phyloP scores from a whole-genome alignment of 2,797 vertebrate genomes.

The Platalea minor region DNA sequence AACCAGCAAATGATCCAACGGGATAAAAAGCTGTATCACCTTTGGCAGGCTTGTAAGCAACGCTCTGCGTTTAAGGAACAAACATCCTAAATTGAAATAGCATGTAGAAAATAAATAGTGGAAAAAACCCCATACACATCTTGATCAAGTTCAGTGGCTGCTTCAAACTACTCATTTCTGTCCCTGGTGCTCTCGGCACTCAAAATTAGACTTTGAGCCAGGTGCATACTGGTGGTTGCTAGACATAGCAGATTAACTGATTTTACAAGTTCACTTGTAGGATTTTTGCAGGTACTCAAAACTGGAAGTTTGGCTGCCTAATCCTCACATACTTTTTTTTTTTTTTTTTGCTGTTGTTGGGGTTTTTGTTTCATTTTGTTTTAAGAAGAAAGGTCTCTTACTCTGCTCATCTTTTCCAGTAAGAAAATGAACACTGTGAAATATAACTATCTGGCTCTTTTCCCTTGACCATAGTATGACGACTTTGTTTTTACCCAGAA shows the following conservation, averaged over 20 bases:
- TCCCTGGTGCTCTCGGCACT: not conserved
- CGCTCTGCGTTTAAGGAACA: not conserved
- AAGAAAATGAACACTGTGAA: not conserved
- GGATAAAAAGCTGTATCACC: not conserved
- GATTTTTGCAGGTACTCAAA: not conserved
- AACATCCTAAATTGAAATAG: not conserved
- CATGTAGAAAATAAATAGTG: not conserved
- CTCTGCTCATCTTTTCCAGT: not conserved
- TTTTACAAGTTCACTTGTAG: not conserved
- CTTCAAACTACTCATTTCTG: not conserved
- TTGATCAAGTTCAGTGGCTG: not conserved
- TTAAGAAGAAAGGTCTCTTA: not conserved
- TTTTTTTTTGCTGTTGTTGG: too few relatives aligned
- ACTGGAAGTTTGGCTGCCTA: not conserved
- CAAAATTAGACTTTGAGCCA: not conserved
- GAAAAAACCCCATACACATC: not conserved
- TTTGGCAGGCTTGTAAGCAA: not conserved
- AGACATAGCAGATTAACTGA: not conserved
- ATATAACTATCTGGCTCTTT: not conserved
- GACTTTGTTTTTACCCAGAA: not conserved
- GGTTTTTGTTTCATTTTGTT: not conserved
- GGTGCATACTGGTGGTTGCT: not conserved
- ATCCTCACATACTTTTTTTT: not conserved
- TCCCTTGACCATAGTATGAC: not conserved
- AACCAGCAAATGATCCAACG: not conserved